A percentile compares a stretch with the other conserved stretches of the same genome.
phyloP scores from a whole-genome alignment of 2,113 vertebrate genomes.

The Oceanodroma tethys region DNA sequence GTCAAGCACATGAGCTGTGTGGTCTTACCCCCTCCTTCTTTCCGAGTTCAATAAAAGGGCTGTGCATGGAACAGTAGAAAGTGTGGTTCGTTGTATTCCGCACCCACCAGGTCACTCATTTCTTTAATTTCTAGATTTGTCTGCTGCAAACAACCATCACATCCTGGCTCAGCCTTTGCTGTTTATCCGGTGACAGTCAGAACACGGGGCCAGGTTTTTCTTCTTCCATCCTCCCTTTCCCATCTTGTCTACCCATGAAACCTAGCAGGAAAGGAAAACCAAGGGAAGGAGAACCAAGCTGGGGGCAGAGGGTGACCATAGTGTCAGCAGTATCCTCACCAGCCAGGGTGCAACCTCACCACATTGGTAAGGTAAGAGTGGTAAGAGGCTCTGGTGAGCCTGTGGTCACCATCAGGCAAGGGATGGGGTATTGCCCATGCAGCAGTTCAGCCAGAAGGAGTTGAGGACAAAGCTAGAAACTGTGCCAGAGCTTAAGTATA shows the following conservation, averaged over 20 bases:
- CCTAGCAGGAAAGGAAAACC: neutral
- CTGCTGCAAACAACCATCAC: neutral
- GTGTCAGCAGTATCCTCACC: neutral
- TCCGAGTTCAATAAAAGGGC: neutral
- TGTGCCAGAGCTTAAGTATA: neutral
- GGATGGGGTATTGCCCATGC: neutral
- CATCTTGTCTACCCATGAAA: neutral
- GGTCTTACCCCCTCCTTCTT: neutral
- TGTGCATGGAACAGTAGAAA: neutral
- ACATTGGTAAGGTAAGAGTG: neutral
- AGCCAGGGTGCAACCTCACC: neutral
- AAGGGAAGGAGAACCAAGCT: neutral
- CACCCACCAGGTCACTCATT: neutral
- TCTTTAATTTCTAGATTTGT: neutral
- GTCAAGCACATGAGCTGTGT: neutral
- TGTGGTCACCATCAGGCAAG: neutral
- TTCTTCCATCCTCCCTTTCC: neutral
- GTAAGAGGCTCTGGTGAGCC: neutral
- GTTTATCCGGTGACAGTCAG: neutral
- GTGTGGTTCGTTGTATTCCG: neutral
- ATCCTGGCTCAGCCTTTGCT: neutral
- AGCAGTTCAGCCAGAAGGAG: neutral
- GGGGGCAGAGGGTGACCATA: neutral
- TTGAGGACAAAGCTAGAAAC: neutral
- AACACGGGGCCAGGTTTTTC: neutral